These are phyloP conservation scores for Melanotaenia pygmaea DNA, from an alignment of 2,797 vertebrate genomes.

Conservation along the genomic window DNA sequence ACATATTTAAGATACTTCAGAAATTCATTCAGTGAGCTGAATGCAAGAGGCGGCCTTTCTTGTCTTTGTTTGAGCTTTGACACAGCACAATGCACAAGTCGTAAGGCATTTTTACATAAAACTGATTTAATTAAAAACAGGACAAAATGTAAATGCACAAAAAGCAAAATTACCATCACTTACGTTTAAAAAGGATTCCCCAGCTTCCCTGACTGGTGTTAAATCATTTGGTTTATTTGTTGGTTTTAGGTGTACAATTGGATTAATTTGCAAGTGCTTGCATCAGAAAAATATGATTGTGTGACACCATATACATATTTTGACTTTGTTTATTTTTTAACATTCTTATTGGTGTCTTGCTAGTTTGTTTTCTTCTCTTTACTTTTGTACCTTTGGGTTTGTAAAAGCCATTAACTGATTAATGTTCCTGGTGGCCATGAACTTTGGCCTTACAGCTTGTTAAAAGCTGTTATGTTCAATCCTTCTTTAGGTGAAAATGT, in stretches of 20 bases:
- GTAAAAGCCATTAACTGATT: not conserved
- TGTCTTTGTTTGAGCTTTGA: slow-evolving; percentile 11
- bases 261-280: not conserved
- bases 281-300: not conserved
- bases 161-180: not conserved
- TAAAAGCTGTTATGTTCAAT: slow-evolving; percentile 17
- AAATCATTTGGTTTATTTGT: not conserved
- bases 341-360: not conserved
- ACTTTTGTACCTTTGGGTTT: not conserved
- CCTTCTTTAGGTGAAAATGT: slow-evolving; percentile 24
- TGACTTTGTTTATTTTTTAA: not conserved
- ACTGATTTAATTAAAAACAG: slow-evolving; percentile 3
- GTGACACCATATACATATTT: not conserved
- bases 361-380: not conserved
- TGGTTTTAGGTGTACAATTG: not conserved
- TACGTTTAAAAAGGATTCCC: not conserved
- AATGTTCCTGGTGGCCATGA: not conserved
- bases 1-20: too few species aligned
- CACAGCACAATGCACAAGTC: slow-evolving; percentile 8
- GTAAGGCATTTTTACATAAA: slow-evolving; percentile 13
- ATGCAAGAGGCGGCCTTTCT: not conserved
- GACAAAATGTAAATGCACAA: not conserved
- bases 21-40: not conserved
- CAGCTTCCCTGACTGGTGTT: not conserved
- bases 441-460: slow-evolving; percentile 32